Conservation (phyloP, 2,113 vertebrate species). For the Albula glossodonta region DNA sequence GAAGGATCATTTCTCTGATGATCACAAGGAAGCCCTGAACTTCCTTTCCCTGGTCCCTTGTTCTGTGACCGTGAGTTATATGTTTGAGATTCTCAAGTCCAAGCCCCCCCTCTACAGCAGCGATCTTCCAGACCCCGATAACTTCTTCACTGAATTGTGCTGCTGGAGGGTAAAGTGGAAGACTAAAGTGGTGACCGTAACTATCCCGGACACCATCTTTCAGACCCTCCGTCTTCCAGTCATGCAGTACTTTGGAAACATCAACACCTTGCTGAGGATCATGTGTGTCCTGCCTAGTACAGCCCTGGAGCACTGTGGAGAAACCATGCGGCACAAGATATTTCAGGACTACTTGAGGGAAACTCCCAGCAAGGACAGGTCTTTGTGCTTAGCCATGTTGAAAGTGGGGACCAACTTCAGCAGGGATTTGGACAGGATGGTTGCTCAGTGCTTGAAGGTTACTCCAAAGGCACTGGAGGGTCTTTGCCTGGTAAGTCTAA, state of each 20-base stretch:
- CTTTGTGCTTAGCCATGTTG: slow-evolving; percentile 82
- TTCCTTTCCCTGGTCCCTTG: slow-evolving; percentile 90
- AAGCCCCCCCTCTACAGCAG: slow-evolving; percentile 88
- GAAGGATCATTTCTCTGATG: slow-evolving; percentile 94
- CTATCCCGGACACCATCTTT: slow-evolving; percentile 86
- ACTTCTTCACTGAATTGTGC: slow-evolving; percentile 89
- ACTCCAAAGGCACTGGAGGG: slow-evolving; percentile 74
- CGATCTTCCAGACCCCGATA: slow-evolving; percentile 90
- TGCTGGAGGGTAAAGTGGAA: slow-evolving; percentile 99
- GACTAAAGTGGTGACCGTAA: slow-evolving; percentile 89
- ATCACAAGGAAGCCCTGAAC: slow-evolving; percentile 92
- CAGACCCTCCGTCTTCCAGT: slow-evolving; percentile 87
- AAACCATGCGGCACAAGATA: slow-evolving; percentile 76
- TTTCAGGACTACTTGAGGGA: slow-evolving; percentile 84
- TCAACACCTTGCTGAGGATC: slow-evolving; percentile 85
- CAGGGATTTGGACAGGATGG: slow-evolving; percentile 76
- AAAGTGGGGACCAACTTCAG: slow-evolving; percentile 70
- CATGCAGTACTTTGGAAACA: slow-evolving; percentile 94
- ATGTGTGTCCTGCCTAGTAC: slow-evolving; percentile 88
- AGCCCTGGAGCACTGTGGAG: slow-evolving; percentile 84
- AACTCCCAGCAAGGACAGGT: slow-evolving; percentile 78
- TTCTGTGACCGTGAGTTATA: slow-evolving; percentile 85
- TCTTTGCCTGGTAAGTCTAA: slow-evolving; percentile 69
- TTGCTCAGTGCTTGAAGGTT: slow-evolving; percentile 71
- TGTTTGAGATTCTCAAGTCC: slow-evolving; percentile 83